Percentiles rank a stretch among this genome's conserved stretches.
Evolutionary conservation across 2,113 vertebrate genomes (phyloP).

Genomic region (Corynorhinus townsendii): DNA sequence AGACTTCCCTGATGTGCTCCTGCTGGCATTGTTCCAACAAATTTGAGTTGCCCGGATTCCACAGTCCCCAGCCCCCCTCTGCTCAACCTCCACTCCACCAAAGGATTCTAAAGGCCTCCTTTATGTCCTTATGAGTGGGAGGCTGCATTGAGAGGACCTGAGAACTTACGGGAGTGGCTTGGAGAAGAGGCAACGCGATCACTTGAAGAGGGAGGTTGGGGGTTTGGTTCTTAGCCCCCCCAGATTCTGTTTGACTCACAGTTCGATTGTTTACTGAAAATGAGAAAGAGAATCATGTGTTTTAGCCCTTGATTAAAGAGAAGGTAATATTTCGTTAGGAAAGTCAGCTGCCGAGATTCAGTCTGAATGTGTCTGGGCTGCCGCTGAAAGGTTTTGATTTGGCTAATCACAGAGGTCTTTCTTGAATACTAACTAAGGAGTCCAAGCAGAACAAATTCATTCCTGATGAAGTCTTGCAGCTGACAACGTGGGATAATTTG

Average conservation of each 20-base stretch:
- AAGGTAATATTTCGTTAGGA: slow-evolving; percentile 61
- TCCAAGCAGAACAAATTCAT: slow-evolving; percentile 66
- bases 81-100: background rate
- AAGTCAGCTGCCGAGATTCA: slow-evolving; percentile 70
- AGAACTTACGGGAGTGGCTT: background rate
- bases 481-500: slow-evolving; percentile 47
- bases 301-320: slow-evolving; percentile 63
- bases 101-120: background rate
- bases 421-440: slow-evolving; percentile 64
- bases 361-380: slow-evolving; percentile 3
- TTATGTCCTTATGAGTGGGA: background rate
- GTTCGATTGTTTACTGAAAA: slow-evolving; percentile 44
- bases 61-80: background rate
- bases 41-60: background rate
- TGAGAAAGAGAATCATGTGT: slow-evolving; percentile 55
- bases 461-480: slow-evolving; percentile 54
- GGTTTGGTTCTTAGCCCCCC: background rate
- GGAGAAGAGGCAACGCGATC: background rate
- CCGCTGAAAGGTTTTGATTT: slow-evolving; percentile 72
- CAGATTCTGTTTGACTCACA: background rate
- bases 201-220: background rate
- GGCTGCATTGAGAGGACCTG: background rate
- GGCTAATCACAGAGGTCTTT: slow-evolving; percentile 68
- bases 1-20: background rate
- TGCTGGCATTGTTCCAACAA: background rate